Conservation (phyloP, 30 jellyfish, hydroid and myxozoan genomes). For the Aurelia coerulea region DNA sequence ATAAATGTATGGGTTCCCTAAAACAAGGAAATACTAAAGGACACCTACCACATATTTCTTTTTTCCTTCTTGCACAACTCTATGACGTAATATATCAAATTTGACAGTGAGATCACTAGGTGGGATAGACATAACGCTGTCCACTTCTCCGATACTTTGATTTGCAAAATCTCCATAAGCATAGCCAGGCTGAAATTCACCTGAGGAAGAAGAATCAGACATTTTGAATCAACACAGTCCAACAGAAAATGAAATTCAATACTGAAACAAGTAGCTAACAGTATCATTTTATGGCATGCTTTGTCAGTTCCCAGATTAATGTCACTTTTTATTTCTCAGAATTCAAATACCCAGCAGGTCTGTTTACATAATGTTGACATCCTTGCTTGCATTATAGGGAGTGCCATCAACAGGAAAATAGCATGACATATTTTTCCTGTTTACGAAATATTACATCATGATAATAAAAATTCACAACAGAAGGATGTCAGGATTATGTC, state of each 20-base stretch:
- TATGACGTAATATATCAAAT: slow-evolving; percentile 74
- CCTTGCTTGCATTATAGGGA: no score
- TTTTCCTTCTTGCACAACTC: slow-evolving; percentile 71
- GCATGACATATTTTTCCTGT: no score
- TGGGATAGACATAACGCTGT: slow-evolving; percentile 84
- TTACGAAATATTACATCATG: no score
- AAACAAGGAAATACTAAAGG: background rate
- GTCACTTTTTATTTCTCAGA: no score
- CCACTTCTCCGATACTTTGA: slow-evolving; percentile 56
- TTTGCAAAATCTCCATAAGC: background rate
- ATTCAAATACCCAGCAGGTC: no score
- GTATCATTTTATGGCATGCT: no score
- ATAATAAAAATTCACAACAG: no score
- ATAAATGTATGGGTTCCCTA: no score
- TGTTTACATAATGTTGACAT: no score
- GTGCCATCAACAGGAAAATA: no score
- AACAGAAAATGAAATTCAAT: background rate
- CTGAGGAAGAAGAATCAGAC: background rate
- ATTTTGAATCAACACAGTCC: background rate
- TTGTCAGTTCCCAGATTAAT: no score
- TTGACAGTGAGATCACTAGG: slow-evolving; percentile 74
- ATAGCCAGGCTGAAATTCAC: slow-evolving; percentile 3
- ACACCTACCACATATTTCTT: slow-evolving; percentile 74
- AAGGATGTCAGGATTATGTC: no score
- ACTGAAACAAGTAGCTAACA: background rate